Base-by-base conservation (phyloP, 2,888 invertebrate genomes). In the Neoaliturus tenellus region DNA sequence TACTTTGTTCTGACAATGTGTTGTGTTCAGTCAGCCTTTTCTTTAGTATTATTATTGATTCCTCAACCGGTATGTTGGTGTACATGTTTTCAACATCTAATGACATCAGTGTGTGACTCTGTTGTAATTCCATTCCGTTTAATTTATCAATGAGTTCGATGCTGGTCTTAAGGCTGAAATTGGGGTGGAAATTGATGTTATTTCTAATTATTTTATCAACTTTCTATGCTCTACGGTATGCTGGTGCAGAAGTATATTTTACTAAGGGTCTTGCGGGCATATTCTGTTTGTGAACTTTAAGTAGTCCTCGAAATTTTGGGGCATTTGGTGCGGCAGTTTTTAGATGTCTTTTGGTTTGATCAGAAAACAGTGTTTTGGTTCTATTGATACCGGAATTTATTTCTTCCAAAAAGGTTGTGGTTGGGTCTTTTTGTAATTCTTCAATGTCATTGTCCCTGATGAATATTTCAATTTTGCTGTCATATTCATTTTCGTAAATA, bases 381-480 rank as follows among this genome's bases (percentile, higher is more conserved):
- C 31, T 67, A 10, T 67, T 67, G 6, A 31, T 67, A 20, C 17
- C n/a, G 2, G 67, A 67, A 31, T 67, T 67, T 31, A 67, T 67
- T 67, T 67, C 8, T 67, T 31, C 31, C 0, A 5, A 25, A 31
- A 62, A 62, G 3, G 8, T 25, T 28, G 67, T 12, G 31, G 78
- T 78, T 14, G 78, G 48, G 78, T 78, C 48, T 12, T 23, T 78
- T 41, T 48, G 23, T 17, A 78, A 3, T 14, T 41, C 17, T 23
- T n/a, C 6, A 31, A 78, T 78, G 48, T 48, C 23, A 14, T 78
- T 78, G 5, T 69, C 69, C 23, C 17, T 35, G 8, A 81, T 51
- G n/a, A 81, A 81, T 91, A 90, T 90, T 92, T 92, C 90, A n/a
- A 91, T 88, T 87, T 91, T 91, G 58, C 92, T 89, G 28, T 78